A percentile compares a stretch with the other conserved stretches of the same genome.
These are phyloP conservation scores for Passer montanus DNA, from an alignment of 2,113 vertebrate genomes.

Conservation along the genomic window DNA sequence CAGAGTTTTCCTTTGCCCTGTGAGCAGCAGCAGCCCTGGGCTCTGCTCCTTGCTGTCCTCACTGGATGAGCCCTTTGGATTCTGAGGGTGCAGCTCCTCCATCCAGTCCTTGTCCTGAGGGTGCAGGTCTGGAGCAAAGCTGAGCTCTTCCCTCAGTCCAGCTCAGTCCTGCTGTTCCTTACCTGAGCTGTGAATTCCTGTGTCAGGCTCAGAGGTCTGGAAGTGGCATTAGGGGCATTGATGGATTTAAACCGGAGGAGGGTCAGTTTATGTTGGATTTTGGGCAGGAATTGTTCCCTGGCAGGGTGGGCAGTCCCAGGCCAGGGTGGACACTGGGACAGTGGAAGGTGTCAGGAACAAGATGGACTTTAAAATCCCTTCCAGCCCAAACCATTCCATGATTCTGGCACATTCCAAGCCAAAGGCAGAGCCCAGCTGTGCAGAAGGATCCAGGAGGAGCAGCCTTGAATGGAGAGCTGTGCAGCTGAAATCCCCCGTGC, in stretches of 20 bases:
- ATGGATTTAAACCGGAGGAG: not conserved
- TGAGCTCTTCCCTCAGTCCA: not conserved
- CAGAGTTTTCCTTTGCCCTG: not conserved
- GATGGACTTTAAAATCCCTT: not conserved
- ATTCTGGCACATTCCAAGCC: not conserved
- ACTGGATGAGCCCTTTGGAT: not conserved
- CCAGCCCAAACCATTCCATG: not conserved
- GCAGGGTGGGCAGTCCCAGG: not conserved
- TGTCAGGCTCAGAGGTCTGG: not conserved
- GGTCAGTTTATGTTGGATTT: accelerated
- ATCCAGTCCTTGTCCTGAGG: not conserved
- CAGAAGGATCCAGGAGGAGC: not conserved
- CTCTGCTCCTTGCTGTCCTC: not conserved
- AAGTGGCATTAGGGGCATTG: accelerated
- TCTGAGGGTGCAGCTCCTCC: not conserved
- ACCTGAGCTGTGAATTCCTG: accelerated
- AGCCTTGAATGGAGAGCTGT: not conserved
- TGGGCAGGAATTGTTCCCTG: not conserved
- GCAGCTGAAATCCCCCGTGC: not conserved
- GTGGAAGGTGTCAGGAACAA: not conserved
- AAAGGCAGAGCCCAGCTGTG: not conserved
- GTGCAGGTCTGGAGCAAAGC: not conserved
- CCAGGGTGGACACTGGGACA: not conserved
- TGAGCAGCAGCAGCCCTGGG: slow-evolving; percentile 12
- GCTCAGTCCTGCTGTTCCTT: not conserved